A percentile compares a stretch with the other conserved stretches of the same genome.
Evolutionary conservation across 2,113 vertebrate genomes (phyloP).

Genomic region (Rostratula benghalensis): DNA sequence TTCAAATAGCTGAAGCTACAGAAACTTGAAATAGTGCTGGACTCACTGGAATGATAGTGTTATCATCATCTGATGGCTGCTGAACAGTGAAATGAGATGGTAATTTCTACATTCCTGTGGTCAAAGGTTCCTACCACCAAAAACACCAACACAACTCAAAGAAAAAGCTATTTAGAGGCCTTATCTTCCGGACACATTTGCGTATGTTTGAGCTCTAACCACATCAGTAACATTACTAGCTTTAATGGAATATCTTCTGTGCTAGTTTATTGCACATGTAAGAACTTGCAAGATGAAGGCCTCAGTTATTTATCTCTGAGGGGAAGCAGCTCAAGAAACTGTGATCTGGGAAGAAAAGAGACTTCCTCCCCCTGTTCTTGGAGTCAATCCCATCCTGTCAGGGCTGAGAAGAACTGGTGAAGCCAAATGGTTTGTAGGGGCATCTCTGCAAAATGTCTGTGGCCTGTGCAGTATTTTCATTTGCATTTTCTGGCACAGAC

Average conservation of each 20-base stretch:
- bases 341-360: neutral
- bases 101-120: neutral
- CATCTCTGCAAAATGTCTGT: neutral
- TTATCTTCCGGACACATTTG: rapidly evolving
- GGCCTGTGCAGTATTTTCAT: neutral
- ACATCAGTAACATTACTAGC: neutral
- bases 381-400: neutral
- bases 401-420: neutral
- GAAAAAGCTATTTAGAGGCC: neutral
- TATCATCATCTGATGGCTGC: neutral
- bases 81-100: neutral
- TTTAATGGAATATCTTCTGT: neutral
- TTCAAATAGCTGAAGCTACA: neutral
- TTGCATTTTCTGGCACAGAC: neutral
- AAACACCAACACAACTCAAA: neutral
- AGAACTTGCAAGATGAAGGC: neutral
- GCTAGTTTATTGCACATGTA: neutral
- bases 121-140: neutral
- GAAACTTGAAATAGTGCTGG: neutral
- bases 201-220: neutral
- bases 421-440: rapidly evolving
- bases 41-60: neutral
- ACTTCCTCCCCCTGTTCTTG: neutral
- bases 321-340: neutral
- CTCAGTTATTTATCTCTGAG: neutral